Conservation (phyloP, 2,888 invertebrate species). For the Leptopilina myrica region DNA sequence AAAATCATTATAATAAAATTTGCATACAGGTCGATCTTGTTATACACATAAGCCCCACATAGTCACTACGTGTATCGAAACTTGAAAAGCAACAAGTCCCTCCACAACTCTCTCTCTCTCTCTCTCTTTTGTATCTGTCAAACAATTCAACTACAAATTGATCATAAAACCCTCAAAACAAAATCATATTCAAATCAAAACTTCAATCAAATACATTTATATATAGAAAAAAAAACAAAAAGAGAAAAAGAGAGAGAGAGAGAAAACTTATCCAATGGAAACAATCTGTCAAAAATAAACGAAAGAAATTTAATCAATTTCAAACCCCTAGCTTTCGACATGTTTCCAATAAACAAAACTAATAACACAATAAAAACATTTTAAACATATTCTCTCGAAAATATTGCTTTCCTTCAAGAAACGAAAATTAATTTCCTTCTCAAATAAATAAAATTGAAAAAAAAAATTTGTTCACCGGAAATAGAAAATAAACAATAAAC, state of each 20-base stretch:
- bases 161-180: background rate
- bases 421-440: too few species aligned
- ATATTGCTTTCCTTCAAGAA: too few species aligned
- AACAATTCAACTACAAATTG: slow-evolving; percentile 14
- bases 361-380: too few species aligned
- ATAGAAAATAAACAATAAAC: too few species aligned
- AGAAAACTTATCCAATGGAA: background rate
- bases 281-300: background rate
- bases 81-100: slow-evolving; percentile 24
- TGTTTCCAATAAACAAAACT: background rate
- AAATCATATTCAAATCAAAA: background rate
- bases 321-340: background rate
- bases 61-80: slow-evolving; percentile 16
- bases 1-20: slow-evolving; percentile 38
- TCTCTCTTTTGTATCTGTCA: background rate
- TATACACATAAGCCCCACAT: background rate
- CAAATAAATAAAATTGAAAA: too few species aligned
- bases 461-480: too few species aligned
- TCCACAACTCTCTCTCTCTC: background rate
- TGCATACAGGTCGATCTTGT: slow-evolving; percentile 29
- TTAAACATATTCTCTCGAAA: too few species aligned
- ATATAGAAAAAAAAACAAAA: background rate
- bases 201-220: background rate
- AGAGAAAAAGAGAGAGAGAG: too few species aligned
- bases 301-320: background rate